Conservation (phyloP, 1,140 invertebrate genomes). For the Chymomyza costata region DNA sequence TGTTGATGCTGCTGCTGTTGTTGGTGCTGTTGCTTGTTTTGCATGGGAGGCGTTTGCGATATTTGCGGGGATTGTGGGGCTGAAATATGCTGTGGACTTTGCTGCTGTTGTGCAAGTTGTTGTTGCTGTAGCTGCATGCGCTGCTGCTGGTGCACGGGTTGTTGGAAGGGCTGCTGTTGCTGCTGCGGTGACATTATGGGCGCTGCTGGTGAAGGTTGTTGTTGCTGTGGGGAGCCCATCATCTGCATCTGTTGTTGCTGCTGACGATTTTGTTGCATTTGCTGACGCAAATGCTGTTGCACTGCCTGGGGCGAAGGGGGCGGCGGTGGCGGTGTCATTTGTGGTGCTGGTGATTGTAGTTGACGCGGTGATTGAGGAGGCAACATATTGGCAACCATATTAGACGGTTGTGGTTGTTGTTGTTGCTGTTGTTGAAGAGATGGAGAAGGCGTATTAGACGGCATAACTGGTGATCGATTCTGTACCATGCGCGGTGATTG, state of each 20-base stretch:
- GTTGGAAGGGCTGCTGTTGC: conserved; percentile 40
- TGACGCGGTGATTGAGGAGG: conserved; percentile 68
- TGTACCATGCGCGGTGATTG: conserved; percentile 75
- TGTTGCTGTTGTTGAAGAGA: conserved; percentile 65
- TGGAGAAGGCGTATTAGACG: conserved; percentile 48
- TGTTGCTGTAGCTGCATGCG: conserved; percentile 49
- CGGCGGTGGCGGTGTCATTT: conserved; percentile 70
- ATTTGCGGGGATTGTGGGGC: conserved; percentile 64
- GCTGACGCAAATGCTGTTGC: conserved; percentile 71
- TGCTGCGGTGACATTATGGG: conserved; percentile 56
- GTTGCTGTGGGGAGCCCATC: conserved; percentile 59
- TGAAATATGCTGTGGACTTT: conserved; percentile 60
- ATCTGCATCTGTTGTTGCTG: conserved; percentile 39
- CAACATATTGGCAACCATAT: conserved; percentile 42
- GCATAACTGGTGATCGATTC: conserved; percentile 59
- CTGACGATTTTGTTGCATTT: conserved; percentile 48
- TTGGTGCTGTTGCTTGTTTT: conserved; percentile 38
- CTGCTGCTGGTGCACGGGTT: conserved; percentile 32
- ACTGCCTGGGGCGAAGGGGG: conserved; percentile 73
- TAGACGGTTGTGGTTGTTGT: conserved; percentile 55
- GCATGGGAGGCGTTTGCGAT: conserved; percentile 56
- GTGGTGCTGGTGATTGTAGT: conserved; percentile 68
- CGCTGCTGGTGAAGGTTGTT: conserved; percentile 34
- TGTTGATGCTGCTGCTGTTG: conserved; percentile 46
- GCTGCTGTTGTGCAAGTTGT: conserved; percentile 55